Evolutionary conservation across 2,797 vertebrate species (phyloP).

Genomic region (Spheniscus humboldti): DNA sequence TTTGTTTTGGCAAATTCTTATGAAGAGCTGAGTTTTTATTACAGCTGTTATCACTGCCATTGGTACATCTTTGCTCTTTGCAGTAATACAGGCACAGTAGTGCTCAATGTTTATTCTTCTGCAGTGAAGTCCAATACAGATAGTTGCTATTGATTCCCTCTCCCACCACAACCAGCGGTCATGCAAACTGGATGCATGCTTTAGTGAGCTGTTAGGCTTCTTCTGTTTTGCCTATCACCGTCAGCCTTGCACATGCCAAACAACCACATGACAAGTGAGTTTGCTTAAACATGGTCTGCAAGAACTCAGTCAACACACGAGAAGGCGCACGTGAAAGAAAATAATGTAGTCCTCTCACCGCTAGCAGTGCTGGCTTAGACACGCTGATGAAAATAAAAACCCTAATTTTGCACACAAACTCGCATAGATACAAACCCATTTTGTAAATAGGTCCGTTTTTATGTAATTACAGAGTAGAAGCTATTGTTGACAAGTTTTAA

Average conservation of each 20-base stretch:
- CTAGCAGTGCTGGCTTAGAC: neutral
- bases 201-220: neutral
- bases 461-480: neutral
- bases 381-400: neutral
- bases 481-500: neutral
- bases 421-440: neutral
- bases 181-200: neutral
- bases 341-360: accelerated
- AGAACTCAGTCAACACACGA: neutral
- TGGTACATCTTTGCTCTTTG: neutral
- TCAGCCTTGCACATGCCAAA: neutral
- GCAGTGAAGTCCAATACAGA: neutral
- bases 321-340: neutral
- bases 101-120: neutral
- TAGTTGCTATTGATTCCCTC: neutral
- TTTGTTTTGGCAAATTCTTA: neutral
- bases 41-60: neutral
- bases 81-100: neutral
- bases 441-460: neutral
- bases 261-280: neutral
- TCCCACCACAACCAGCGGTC: neutral
- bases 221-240: neutral
- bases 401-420: neutral
- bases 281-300: neutral
- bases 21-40: neutral